Percentiles rank a stretch among this genome's conserved stretches.
phyloP scores from a whole-genome alignment of 1,140 invertebrate genomes.

The Scaptomyza hsui region DNA sequence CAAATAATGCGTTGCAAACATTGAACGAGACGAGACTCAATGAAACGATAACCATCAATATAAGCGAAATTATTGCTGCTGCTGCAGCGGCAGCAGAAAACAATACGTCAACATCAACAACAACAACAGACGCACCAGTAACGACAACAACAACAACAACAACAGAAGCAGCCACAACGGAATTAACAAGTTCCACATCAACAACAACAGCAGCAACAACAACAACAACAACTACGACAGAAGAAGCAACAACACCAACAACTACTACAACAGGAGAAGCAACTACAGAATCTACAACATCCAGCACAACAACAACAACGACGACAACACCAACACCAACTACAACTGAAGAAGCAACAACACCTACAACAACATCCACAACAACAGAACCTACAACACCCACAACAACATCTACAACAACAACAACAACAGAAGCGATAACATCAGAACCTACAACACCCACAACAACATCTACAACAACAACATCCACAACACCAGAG shows the following conservation, averaged over 20 bases:
- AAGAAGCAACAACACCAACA: neutral
- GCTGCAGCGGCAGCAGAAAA: constrained; percentile 23
- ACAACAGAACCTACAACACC: constrained; percentile 14
- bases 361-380: constrained; percentile 16
- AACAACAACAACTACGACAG: neutral
- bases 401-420: constrained; percentile 3
- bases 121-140: constrained; percentile 3
- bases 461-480: constrained; percentile 1
- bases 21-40: constrained; percentile 53
- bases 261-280: neutral
- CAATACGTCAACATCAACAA: constrained; percentile 6
- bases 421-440: constrained; percentile 10
- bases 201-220: constrained; percentile 6
- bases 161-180: neutral
- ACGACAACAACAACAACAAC: constrained; percentile 1
- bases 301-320: constrained; percentile 5
- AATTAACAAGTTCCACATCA: too few species aligned
- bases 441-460: constrained; percentile 5
- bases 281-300: too few species aligned
- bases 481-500: constrained; percentile 4
- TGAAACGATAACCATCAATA: constrained; percentile 62
- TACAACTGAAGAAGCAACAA: constrained; percentile 6
- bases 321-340: constrained; percentile 7
- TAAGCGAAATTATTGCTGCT: constrained; percentile 65
- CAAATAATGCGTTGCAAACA: constrained; percentile 53